Base-by-base conservation (phyloP, 1,140 invertebrate genomes). In the Agrilus planipennis region DNA sequence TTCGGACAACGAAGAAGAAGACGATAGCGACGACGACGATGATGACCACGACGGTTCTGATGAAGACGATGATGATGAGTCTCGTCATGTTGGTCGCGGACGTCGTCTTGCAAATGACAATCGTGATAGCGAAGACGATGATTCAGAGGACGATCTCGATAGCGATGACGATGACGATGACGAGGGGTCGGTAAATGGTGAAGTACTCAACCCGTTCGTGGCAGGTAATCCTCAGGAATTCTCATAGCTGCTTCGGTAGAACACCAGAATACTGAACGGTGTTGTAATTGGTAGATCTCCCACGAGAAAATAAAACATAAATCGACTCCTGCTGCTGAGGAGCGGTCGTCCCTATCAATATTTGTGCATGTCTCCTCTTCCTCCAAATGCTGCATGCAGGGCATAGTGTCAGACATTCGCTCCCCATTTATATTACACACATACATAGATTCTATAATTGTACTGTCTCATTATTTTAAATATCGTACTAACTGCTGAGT, bases 71-170 rank as follows among this genome's bases (percentile, higher is more conserved):
- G 58, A 65, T n/a, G 53, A 11, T 36, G 34, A 11, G 17, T 39
- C 18, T 46, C 53, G 46, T 57, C 46, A 55, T 60, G 55, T 58
- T 49, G 30, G 25, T n/a, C 55, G 60, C 57, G 58, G 58, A 52
- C 55, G 47, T 52, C 34, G n/a, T 49, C 17, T 43, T 44, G 27
- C 52, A 69, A 54, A 68, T 27, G 60, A 70, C 16, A 60, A 69
- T 36, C 60, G 68, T 15, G 59, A 69, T 31, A 62, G 71, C 41
- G 61, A 68, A 25, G 61, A 65, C 28, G 60, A 67, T 51, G 64
- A 69, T 45, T 63, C 69, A 41, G 64, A 72, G 42, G 65, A 71
- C 41, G 67, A 72, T 48, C 64, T 69, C 50, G 63, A 70, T 41
- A 61, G 71, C 35, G 60, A 71, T 39, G 57, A 68, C 42, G 60